Conservation (phyloP, 2,113 vertebrate species). For the Hirundichthys speculiger region DNA sequence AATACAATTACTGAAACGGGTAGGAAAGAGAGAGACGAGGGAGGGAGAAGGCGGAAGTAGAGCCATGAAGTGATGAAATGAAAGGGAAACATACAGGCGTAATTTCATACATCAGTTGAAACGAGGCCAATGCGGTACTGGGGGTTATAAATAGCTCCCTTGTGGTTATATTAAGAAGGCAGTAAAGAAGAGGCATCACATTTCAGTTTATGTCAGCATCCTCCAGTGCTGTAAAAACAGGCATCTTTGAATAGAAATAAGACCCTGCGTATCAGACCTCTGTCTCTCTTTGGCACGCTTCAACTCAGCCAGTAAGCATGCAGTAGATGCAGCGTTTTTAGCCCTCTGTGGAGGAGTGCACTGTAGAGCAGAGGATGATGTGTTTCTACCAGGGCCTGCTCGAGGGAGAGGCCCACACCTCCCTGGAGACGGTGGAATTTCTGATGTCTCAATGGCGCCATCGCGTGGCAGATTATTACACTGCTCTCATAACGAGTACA, state of each 20-base stretch:
- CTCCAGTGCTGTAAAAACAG: no score
- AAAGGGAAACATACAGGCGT: slow-evolving; percentile 52
- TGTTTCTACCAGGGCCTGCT: slow-evolving; percentile 29
- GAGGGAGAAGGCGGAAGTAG: neutral
- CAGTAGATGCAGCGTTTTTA: slow-evolving; percentile 31
- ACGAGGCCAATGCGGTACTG: slow-evolving; percentile 58
- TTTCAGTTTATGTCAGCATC: no score
- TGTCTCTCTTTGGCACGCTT: neutral
- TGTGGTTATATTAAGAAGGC: slow-evolving; percentile 36
- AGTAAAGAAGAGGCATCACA: neutral
- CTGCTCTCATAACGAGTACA: neutral
- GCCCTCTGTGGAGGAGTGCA: slow-evolving; percentile 42
- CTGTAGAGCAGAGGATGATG: neutral
- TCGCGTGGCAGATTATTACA: slow-evolving; percentile 31
- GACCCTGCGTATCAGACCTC: slow-evolving; percentile 9
- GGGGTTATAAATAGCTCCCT: slow-evolving; percentile 60
- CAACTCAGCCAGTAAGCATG: slow-evolving; percentile 15
- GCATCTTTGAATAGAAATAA: neutral
- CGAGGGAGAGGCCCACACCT: slow-evolving; percentile 53
- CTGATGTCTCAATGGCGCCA: slow-evolving; percentile 41
- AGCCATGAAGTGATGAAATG: slow-evolving; percentile 52
- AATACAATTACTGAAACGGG: neutral
- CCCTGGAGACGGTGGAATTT: slow-evolving; percentile 9
- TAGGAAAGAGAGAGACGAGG: slow-evolving; percentile 14
- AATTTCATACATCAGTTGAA: slow-evolving; percentile 65